Conservation (phyloP, 1,140 invertebrate species). For the Danaus melanippus region DNA sequence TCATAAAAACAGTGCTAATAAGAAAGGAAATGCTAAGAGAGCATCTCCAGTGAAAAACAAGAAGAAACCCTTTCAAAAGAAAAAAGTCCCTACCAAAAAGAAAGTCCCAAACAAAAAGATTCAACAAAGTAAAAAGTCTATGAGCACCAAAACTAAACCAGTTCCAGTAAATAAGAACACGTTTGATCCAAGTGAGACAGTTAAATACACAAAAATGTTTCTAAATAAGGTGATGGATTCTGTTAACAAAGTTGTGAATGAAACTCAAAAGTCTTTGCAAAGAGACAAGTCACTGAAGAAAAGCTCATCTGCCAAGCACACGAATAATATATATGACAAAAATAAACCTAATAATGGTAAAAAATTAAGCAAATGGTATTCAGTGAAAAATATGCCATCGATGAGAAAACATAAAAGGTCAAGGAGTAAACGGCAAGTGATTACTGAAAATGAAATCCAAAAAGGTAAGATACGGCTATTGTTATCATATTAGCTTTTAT, state of each 20-base stretch:
- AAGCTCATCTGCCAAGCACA: too few species aligned
- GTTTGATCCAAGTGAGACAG: constrained; percentile 6
- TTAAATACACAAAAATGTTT: constrained; percentile 27
- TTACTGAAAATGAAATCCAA: too few species aligned
- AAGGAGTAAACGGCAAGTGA: too few species aligned
- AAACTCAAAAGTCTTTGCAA: constrained; percentile 23
- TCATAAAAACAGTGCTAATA: background rate
- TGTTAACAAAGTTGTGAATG: constrained; percentile 29
- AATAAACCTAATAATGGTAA: background rate
- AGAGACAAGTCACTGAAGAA: too few species aligned
- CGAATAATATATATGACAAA: too few species aligned
- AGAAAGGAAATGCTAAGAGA: constrained; percentile 11
- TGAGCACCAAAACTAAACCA: constrained; percentile 12
- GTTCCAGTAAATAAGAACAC: constrained; percentile 8
- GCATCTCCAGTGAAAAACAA: constrained; percentile 12
- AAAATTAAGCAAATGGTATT: background rate
- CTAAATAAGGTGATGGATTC: constrained; percentile 33
- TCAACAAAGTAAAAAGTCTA: constrained; percentile 17
- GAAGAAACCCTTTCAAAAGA: constrained; percentile 10
- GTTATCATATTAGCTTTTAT: too few species aligned
- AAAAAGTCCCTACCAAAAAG: constrained; percentile 11
- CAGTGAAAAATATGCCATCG: constrained; percentile 4
- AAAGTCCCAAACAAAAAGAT: constrained; percentile 16
- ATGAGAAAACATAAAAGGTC: constrained; percentile 3
- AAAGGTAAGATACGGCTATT: too few species aligned